Evolutionary conservation across 2,113 vertebrate species (phyloP).

Genomic region (Tyrannus savana): DNA sequence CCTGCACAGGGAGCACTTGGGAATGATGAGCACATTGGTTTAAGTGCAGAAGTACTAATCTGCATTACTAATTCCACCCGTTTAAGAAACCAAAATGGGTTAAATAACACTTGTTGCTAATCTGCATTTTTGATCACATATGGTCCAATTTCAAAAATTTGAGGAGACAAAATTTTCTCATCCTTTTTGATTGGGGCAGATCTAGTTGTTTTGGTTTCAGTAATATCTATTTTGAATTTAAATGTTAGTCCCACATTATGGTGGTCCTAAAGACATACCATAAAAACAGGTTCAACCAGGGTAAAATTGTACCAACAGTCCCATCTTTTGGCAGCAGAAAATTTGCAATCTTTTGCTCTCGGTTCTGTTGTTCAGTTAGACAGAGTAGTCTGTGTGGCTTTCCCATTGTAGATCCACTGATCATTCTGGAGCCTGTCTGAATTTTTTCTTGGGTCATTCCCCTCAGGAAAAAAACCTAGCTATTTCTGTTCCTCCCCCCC

Average conservation of each 20-base stretch:
- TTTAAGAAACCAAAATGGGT: not conserved
- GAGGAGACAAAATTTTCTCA: not conserved
- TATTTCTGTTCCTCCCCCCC: too few species aligned
- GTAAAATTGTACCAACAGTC: not conserved
- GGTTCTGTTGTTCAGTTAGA: not conserved
- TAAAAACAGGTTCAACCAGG: not conserved
- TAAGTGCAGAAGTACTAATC: not conserved
- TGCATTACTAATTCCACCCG: not conserved
- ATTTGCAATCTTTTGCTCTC: not conserved
- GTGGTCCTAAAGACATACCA: not conserved
- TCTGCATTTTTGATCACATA: not conserved
- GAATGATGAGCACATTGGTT: not conserved
- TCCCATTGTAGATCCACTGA: not conserved
- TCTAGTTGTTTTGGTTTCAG: not conserved
- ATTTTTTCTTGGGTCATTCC: not conserved
- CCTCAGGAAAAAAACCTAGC: not conserved
- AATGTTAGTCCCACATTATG: not conserved
- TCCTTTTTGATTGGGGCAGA: not conserved
- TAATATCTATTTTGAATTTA: not conserved
- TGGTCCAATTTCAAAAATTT: not conserved
- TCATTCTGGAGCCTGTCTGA: not conserved
- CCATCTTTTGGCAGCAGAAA: not conserved
- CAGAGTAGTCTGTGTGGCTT: not conserved
- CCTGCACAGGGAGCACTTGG: not conserved
- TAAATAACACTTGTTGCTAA: not conserved